Percentiles rank a stretch among this genome's conserved stretches.
These are phyloP conservation scores for Coronaproctus castanopsis DNA, from an alignment of 2,888 invertebrate species.

Conservation along the genomic window DNA sequence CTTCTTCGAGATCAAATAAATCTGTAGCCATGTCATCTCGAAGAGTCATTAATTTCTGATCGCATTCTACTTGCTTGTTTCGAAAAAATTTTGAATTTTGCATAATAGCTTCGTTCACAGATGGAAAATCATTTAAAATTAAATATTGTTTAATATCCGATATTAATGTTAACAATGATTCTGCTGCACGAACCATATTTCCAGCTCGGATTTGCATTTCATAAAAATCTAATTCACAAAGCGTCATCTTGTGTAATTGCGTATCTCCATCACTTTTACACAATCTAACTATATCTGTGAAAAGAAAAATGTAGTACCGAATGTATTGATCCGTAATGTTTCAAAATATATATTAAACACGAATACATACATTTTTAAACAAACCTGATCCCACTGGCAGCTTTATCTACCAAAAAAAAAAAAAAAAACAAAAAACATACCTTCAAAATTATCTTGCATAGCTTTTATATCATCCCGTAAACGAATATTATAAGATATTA, in stretches of 20 bases:
- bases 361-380: background rate
- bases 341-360: background rate
- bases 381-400: too few species aligned
- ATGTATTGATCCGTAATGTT: too few species aligned
- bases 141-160: conserved; percentile 95
- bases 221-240: conserved; percentile 85
- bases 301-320: conserved; percentile 9
- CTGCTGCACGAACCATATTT: conserved; percentile 90
- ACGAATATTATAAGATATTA: conserved; percentile 85
- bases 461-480: conserved; percentile 92
- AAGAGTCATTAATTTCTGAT: conserved; percentile 74
- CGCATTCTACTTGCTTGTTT: conserved; percentile 77
- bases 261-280: conserved; percentile 65
- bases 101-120: conserved; percentile 92
- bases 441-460: conserved; percentile 93
- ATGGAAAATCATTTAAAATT: conserved; percentile 93
- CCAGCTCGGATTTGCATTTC: conserved; percentile 94
- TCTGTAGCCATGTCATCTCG: conserved; percentile 90
- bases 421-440: too few species aligned
- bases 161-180: conserved; percentile 89
- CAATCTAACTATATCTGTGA: conserved; percentile 67
- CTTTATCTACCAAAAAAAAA: too few species aligned
- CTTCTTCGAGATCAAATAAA: conserved; percentile 76
- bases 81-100: conserved; percentile 76
- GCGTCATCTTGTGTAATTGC: conserved; percentile 71